A percentile compares a stretch with the other conserved stretches of the same genome.
These are phyloP conservation scores for Oryzias curvinotus DNA, from an alignment of 2,113 vertebrate genomes.

Conservation along the genomic window DNA sequence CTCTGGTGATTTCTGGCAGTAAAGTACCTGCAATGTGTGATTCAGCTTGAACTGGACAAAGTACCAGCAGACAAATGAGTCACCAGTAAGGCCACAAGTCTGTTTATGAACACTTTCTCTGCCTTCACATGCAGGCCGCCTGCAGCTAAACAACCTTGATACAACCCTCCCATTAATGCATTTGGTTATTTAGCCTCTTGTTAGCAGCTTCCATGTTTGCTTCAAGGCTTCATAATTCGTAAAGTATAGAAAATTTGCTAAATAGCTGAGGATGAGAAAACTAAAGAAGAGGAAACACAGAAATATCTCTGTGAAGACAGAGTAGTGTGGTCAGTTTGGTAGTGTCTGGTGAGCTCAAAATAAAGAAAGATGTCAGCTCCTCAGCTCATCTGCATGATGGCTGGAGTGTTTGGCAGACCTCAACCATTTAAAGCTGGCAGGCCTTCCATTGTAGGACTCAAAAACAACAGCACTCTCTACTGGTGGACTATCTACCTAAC, in stretches of 20 bases:
- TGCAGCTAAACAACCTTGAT: conserved; percentile 37
- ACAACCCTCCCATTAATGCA: conserved; percentile 35
- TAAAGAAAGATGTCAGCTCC: conserved; percentile 6
- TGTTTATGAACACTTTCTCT: conserved; percentile 56
- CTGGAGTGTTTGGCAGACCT: conserved; percentile 11
- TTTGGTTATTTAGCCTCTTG: conserved; percentile 26
- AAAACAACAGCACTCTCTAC: conserved; percentile 46
- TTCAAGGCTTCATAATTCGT: not conserved
- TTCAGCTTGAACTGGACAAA: conserved; percentile 45
- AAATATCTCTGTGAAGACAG: conserved; percentile 5
- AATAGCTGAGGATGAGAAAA: not conserved
- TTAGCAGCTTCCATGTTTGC: conserved; percentile 6
- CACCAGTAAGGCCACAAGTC: conserved; percentile 44
- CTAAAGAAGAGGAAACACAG: not conserved
- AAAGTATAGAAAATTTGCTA: not conserved
- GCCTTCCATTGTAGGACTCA: not conserved
- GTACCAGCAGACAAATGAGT: conserved; percentile 53
- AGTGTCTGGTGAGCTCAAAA: conserved; percentile 4
- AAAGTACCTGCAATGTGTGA: conserved; percentile 12
- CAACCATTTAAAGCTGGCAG: conserved; percentile 10
- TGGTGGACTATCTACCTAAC: conserved; percentile 25
- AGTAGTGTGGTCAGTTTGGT: not conserved
- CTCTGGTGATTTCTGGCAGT: conserved; percentile 19
- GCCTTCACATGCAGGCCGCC: conserved; percentile 36
- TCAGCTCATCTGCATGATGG: conserved; percentile 12